Conservation (phyloP, 1,140 invertebrate species). For the Drosophila bocqueti region DNA sequence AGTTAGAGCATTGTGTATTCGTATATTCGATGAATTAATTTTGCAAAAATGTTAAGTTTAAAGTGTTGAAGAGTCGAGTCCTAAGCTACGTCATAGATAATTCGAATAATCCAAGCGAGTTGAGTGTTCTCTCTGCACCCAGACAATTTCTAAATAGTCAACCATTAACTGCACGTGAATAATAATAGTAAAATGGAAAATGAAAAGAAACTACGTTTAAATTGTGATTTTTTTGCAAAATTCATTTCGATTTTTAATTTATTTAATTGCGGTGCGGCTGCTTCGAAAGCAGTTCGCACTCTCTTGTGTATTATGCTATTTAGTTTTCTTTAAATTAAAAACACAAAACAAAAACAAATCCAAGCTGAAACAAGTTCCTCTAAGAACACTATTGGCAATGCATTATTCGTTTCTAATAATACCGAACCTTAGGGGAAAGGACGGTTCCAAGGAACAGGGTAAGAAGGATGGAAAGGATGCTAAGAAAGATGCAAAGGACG, state of each 20-base stretch:
- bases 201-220: constrained; percentile 26
- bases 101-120: constrained; percentile 66
- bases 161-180: constrained; percentile 43
- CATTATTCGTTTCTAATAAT: background rate
- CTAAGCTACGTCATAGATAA: constrained; percentile 53
- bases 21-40: constrained; percentile 49
- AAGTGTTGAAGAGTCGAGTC: constrained; percentile 33
- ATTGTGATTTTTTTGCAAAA: constrained; percentile 65
- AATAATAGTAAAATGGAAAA: constrained; percentile 34
- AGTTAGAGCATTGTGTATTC: constrained; percentile 57
- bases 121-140: constrained; percentile 67
- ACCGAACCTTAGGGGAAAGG: constrained; percentile 21
- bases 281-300: constrained; percentile 55
- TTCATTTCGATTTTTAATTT: constrained; percentile 60
- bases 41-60: constrained; percentile 66
- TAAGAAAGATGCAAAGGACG: constrained; percentile 4
- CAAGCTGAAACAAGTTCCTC: constrained; percentile 13
- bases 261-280: constrained; percentile 50
- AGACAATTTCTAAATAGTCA: constrained; percentile 46
- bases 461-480: background rate
- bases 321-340: constrained; percentile 70
- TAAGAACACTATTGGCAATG: background rate
- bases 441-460: background rate
- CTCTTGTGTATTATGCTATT: constrained; percentile 75
- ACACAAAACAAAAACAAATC: constrained; percentile 36